A percentile compares a stretch with the other conserved stretches of the same genome.
Evolutionary conservation across 2,888 invertebrate species (phyloP).

Genomic region (Mechanitis mazaeus): DNA sequence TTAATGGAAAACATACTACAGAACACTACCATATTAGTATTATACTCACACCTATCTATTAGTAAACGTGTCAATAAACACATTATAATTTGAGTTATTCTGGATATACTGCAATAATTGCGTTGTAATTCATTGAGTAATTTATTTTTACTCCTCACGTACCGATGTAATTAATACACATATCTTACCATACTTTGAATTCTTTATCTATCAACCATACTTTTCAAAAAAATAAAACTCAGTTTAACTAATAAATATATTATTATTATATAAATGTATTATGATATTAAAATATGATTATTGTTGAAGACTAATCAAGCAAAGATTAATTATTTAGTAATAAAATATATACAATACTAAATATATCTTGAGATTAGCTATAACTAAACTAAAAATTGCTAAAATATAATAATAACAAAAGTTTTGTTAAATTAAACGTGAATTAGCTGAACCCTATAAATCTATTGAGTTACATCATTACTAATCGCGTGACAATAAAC

Average conservation of each 20-base stretch:
- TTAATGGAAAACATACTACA: background rate
- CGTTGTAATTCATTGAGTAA: background rate
- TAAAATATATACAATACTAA: too few relatives aligned
- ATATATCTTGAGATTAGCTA: too few relatives aligned
- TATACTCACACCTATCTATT: background rate
- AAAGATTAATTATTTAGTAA: too few relatives aligned
- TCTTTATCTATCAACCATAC: background rate
- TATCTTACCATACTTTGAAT: constrained; percentile 3
- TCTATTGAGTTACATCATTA: constrained; percentile 65
- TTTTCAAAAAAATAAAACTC: background rate
- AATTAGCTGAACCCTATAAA: constrained; percentile 44
- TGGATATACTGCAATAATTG: background rate
- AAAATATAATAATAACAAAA: too few relatives aligned
- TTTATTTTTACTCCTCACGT: background rate
- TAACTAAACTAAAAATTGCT: too few relatives aligned
- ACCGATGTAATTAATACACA: background rate
- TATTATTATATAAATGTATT: background rate
- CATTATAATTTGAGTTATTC: background rate
- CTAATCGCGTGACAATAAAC: constrained; percentile 62
- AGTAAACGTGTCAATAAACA: background rate
- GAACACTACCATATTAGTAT: background rate
- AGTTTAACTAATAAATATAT: background rate
- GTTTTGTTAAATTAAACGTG: background rate
- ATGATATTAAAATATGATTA: too few relatives aligned
- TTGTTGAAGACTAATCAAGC: too few relatives aligned